Evolutionary conservation across 1,140 invertebrate genomes (phyloP), one percentile per base, ranked within the genome.

Genomic region (Oryctes rhinoceros): DNA sequence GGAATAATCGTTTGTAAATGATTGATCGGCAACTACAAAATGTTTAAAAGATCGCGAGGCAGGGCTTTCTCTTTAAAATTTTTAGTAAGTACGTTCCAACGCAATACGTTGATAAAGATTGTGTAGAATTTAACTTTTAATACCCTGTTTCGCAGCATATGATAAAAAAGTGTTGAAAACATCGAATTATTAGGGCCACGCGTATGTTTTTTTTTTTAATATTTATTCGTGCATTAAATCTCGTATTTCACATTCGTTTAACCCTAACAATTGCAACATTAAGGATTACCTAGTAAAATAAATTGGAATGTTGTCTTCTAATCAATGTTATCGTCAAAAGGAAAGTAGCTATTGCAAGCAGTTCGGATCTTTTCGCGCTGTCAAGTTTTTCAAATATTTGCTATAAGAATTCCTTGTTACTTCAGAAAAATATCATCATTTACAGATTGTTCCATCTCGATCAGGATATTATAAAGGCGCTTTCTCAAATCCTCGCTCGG

Each of bases 381-480:
- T 62, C 53, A 44, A 44, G 9, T 7, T 62, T 20, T 62, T 62
- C 53, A 5, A 62, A 62, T 15, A 62, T 18, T 20, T 62, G 53
- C 13, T 39, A 85, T 74, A 49, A 30, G 13, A 39, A 15, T 78
- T 85, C 47, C 83, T 86, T 0, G 9, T 76, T 76, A 76, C 44
- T 76, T 44, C 44, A 85, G 80, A 81, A 84, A 84, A 59, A 85
- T 79, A 80, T 87, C 86, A 79, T 84, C 85, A 80, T 86, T 86
- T 79, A 87, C 82, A 76, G 81, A 79, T 49, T 87, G 85, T 80
- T 87, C 86, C 5, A 87, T 90, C 83, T 91, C 89, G n/a, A 83
- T 87, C 18, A 91, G 79, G 79, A 89, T 88, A 80, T 89, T 89
- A 80, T 90, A 89, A 10, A 91, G 83, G 62, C 89, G 85, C 77